Evolutionary conservation across 2,888 invertebrate genomes (phyloP), one percentile per base, ranked within the genome.

Genomic region (Agrilus cyanescens): DNA sequence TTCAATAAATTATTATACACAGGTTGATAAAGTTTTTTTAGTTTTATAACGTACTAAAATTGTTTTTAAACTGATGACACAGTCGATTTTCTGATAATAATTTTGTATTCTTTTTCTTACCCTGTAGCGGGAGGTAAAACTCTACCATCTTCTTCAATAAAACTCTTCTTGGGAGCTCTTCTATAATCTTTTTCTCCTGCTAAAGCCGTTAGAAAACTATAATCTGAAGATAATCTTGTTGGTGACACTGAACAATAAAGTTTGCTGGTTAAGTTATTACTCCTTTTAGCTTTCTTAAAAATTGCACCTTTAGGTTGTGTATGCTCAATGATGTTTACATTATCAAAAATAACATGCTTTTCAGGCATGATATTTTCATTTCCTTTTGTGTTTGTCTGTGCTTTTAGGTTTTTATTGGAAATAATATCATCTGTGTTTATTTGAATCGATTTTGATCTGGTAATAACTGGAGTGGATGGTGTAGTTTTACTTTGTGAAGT

Each of bases 101-200:
- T n/a, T n/a, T n/a, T n/a, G n/a, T n/a, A n/a, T n/a, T n/a, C n/a
- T n/a, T n/a, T n/a, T 37, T 44, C 44, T 48, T 47, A 73, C 43
- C 75, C 73, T 8, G 74, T 73, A 4, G 75, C 70, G 71, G 75
- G 74, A 2, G 77, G 76, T 37, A 73, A 66, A 12, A 76, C 70
- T 43, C 72, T 74, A 0, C 74, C 74, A 3, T 74, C 75, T 57
- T 74, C 73, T 55, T 76, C 75, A 50, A 76, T 73, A 50, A 76
- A 76, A 46, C 72, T 71, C 55, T 73, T 74, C 48, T 68, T 69
- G n/a, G 71, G 68, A 18, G 62, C 58, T 48, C 66, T 65, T 20
- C 56, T 57, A 33, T 63, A 63, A 47, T 71, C 71, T 48, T 72
- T 72, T 46, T 70, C 69, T 15, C 70, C 71, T 30, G 59, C 50